Conservation (phyloP, 2,888 invertebrate genomes). For the Drosophila sordidapex region DNA sequence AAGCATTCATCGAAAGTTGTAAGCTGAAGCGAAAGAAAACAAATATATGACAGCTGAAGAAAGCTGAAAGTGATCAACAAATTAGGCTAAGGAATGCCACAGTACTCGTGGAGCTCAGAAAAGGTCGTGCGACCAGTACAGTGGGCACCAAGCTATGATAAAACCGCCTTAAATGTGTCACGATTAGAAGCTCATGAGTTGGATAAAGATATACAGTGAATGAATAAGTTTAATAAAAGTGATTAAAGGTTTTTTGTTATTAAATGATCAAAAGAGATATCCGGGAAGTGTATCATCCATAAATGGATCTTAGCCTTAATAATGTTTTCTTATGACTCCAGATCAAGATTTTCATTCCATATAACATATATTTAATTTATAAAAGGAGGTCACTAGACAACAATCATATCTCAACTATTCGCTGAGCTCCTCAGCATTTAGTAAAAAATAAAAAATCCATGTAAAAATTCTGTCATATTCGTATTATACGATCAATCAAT, state of each 20-base stretch:
- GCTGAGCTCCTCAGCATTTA: not conserved
- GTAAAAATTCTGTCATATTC: not conserved
- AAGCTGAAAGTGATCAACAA: constrained; percentile 54
- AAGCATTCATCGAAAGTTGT: constrained; percentile 38
- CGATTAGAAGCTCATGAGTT: not conserved
- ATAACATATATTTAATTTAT: not conserved
- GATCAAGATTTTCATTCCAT: not conserved
- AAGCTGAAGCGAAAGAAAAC: constrained; percentile 37
- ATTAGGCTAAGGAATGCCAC: constrained; percentile 35
- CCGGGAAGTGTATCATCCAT: not conserved
- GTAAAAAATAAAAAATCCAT: not conserved
- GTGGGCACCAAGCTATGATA: constrained; percentile 33
- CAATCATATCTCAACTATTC: not conserved
- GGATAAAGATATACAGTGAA: not conserved
- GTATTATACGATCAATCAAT: constrained; percentile 1
- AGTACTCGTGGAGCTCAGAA: constrained; percentile 35
- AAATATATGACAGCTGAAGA: constrained; percentile 30
- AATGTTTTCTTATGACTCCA: not conserved
- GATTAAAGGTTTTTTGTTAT: not conserved
- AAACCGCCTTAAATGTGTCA: not conserved
- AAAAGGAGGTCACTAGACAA: not conserved
- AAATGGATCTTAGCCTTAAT: not conserved
- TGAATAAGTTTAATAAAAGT: not conserved
- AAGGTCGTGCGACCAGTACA: constrained; percentile 51
- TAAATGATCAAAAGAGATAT: not conserved